Conservation (phyloP, 2,888 invertebrate genomes). For the Spodoptera littoralis region DNA sequence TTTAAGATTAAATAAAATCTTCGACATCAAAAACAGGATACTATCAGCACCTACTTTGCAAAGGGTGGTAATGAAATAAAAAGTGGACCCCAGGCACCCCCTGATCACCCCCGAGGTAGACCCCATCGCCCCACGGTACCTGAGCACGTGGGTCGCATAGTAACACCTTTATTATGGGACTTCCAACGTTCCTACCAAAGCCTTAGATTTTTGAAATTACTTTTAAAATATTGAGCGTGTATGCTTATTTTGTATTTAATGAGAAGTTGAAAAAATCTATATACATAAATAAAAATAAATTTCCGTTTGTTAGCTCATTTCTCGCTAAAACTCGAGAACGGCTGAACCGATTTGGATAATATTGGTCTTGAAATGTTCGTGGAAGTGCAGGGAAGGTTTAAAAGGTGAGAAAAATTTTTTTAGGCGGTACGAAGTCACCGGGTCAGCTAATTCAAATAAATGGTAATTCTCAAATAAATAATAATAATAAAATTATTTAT, state of each 20-base stretch:
- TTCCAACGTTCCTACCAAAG: constrained; percentile 17
- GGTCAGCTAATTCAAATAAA: no score
- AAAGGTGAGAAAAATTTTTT: no score
- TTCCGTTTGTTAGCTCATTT: no score
- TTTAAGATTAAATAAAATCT: constrained; percentile 1
- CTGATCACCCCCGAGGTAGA: constrained; percentile 7
- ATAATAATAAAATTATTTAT: no score
- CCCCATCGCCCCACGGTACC: constrained; percentile 50
- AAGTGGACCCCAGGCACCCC: constrained; percentile 53
- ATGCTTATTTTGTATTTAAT: not conserved
- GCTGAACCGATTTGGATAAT: no score
- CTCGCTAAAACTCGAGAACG: no score
- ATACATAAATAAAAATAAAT: no score
- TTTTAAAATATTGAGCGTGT: constrained; percentile 10
- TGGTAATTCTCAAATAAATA: no score
- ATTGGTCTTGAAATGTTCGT: no score
- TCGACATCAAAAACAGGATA: constrained; percentile 31
- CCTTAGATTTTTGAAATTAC: constrained; percentile 10
- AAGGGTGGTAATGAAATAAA: constrained; percentile 68
- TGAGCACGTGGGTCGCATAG: constrained; percentile 61
- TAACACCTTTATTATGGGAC: constrained; percentile 55
- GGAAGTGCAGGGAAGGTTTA: no score
- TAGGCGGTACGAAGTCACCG: no score
- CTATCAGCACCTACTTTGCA: constrained; percentile 60
- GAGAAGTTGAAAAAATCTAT: no score